phyloP scores from a whole-genome alignment of 1,140 invertebrate species.

The Schlechtendalia chinensis region DNA sequence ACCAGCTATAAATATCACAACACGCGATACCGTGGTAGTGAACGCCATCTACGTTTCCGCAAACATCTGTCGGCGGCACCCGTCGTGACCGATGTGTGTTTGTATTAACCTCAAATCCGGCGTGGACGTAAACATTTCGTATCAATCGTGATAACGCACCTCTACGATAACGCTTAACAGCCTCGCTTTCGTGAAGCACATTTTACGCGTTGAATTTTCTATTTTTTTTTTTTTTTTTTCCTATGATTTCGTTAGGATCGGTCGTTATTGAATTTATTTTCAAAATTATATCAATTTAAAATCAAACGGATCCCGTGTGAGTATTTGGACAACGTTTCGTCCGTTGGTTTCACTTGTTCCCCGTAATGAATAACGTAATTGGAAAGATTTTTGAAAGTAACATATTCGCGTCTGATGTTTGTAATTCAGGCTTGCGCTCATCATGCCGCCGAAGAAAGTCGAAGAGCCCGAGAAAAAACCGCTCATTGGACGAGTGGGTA shows the following conservation, averaged over 20 bases:
- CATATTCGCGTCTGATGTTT: neutral
- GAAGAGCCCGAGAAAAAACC: constrained; percentile 82
- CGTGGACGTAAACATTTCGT: neutral
- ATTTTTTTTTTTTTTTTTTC: too few species aligned
- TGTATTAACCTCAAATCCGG: constrained; percentile 21
- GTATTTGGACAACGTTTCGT: neutral
- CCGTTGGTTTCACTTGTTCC: neutral
- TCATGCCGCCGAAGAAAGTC: constrained; percentile 93
- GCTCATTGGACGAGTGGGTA: constrained; percentile 95
- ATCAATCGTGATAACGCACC: neutral
- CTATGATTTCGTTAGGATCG: neutral
- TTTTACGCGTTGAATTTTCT: neutral
- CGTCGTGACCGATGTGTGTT: too few species aligned
- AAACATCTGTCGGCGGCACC: too few species aligned
- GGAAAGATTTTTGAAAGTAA: neutral
- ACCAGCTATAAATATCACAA: too few species aligned
- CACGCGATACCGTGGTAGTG: too few species aligned
- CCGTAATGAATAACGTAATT: neutral
- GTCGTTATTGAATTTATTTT: neutral
- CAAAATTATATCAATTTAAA: neutral
- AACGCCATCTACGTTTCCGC: too few species aligned
- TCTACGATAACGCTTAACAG: neutral
- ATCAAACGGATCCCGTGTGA: neutral
- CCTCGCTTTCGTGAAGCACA: neutral
- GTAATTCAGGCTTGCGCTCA: neutral